These are phyloP conservation scores for Ectropis crepuscularia DNA, from an alignment of 2,888 invertebrate species.

Conservation along the genomic window DNA sequence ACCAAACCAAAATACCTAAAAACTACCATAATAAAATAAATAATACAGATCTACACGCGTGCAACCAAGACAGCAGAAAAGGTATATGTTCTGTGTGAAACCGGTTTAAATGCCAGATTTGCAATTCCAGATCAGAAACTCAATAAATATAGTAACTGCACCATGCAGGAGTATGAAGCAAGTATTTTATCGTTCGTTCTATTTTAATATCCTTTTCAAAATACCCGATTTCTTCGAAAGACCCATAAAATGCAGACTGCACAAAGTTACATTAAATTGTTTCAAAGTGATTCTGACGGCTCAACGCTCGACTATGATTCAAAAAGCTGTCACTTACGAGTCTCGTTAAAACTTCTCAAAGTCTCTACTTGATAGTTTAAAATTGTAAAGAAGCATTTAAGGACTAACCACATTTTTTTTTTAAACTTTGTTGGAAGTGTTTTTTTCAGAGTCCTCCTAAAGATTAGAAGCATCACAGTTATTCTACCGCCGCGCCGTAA, in stretches of 20 bases:
- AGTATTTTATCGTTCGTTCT: conserved; percentile 5
- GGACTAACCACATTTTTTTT: too few relatives aligned
- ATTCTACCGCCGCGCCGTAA: too few relatives aligned
- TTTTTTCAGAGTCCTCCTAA: too few relatives aligned
- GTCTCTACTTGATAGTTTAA: conserved; percentile 18
- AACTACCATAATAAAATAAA: too few relatives aligned
- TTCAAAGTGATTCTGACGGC: conserved; percentile 26
- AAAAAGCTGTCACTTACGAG: conserved; percentile 25
- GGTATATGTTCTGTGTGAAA: too few relatives aligned
- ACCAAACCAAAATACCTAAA: too few relatives aligned
- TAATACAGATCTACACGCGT: too few relatives aligned
- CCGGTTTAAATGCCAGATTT: background rate
- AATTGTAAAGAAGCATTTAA: conserved; percentile 5
- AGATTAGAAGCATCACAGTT: too few relatives aligned
- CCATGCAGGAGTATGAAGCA: background rate
- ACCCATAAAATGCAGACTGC: conserved; percentile 26
- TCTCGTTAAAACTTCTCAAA: conserved; percentile 29
- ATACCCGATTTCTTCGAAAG: conserved; percentile 17
- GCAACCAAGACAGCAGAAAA: too few relatives aligned
- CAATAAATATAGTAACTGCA: background rate
- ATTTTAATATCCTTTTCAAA: conserved; percentile 13
- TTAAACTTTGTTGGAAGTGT: too few relatives aligned
- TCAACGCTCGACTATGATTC: conserved; percentile 23
- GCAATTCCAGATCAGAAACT: background rate
- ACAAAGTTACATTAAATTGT: conserved; percentile 25